Conservation (phyloP, 2,113 vertebrate species). For the Colinus virginianus region DNA sequence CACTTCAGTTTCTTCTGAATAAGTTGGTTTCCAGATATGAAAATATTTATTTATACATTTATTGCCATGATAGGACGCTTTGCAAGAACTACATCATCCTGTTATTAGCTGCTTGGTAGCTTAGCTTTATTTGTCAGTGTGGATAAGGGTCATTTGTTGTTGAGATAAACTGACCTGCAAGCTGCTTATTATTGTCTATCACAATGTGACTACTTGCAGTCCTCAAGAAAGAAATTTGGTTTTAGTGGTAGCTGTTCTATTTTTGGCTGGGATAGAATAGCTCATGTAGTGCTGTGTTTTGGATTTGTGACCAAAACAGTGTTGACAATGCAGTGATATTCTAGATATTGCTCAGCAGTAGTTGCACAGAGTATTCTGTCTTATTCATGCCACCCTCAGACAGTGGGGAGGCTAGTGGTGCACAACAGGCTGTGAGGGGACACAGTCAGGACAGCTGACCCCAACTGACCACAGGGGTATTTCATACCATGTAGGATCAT, state of each 20-base stretch:
- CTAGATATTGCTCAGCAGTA: neutral
- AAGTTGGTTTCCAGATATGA: neutral
- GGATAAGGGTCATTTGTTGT: neutral
- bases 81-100: neutral
- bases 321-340: neutral
- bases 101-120: neutral
- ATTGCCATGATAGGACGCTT: accelerated
- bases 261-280: neutral
- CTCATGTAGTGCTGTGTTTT: neutral
- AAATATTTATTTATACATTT: neutral
- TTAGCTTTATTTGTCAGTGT: neutral
- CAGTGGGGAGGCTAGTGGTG: neutral
- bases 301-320: neutral
- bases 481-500: neutral
- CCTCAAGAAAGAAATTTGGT: neutral
- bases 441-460: neutral
- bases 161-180: neutral
- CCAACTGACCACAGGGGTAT: neutral
- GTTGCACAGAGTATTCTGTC: neutral
- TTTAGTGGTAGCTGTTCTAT: neutral
- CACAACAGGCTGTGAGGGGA: neutral
- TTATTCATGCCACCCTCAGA: neutral
- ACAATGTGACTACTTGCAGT: neutral
- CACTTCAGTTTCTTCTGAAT: too few relatives aligned
- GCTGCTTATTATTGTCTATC: neutral